Conservation (phyloP, 2,888 invertebrate genomes). For the Mythimna albipuncta region DNA sequence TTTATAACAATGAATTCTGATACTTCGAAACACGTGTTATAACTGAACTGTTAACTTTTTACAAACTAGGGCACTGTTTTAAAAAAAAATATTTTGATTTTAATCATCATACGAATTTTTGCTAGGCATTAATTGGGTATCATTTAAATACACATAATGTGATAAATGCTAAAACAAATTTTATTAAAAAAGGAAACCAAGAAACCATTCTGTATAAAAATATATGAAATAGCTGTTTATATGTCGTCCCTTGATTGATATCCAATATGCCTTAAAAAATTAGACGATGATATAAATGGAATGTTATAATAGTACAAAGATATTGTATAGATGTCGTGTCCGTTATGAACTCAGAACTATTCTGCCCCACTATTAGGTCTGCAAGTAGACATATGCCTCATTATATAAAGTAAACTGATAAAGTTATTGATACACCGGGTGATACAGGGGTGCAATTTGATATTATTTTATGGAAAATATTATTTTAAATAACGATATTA, state of each 20-base stretch:
- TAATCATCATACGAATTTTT: neutral
- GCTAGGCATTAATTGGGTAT: too few relatives aligned
- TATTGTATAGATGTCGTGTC: conserved; percentile 30
- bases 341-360: conserved; percentile 11
- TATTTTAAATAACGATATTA: too few relatives aligned
- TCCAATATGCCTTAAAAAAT: neutral
- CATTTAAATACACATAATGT: too few relatives aligned
- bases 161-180: too few relatives aligned
- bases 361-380: conserved; percentile 21
- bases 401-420: conserved; percentile 34
- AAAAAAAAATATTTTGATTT: neutral
- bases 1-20: neutral
- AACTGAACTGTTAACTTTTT: neutral
- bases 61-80: neutral
- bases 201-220: too few relatives aligned
- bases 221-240: too few relatives aligned
- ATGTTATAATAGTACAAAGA: neutral
- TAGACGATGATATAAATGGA: neutral
- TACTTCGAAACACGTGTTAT: neutral
- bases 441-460: neutral
- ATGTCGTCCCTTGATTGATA: too few relatives aligned
- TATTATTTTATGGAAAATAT: neutral
- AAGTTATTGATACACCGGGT: conserved; percentile 35
- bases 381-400: conserved; percentile 26
- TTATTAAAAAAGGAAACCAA: too few relatives aligned